Base-by-base conservation (phyloP, 2,113 vertebrate species). In the Canis aureus region DNA sequence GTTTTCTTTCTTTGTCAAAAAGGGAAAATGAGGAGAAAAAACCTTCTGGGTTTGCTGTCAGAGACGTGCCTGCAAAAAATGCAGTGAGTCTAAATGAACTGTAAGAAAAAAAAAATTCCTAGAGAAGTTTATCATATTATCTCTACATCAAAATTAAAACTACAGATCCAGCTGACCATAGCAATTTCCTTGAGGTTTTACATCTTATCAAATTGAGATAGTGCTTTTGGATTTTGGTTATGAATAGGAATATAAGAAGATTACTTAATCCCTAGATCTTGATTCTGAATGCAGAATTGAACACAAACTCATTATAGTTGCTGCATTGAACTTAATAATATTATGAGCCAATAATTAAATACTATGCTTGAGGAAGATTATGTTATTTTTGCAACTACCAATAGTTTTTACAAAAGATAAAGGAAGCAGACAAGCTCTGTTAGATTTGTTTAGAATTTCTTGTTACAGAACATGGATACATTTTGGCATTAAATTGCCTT, bases 341-440 rank as follows among this genome's bases (percentile, higher is more conserved):
- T 91, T 95, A 96, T 82, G 51, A 96, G 22, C 8, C 71, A 94
- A 92, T 89, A 89, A 93, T 92, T 95, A 97, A 97, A 94, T 96
- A 74, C 60, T 94, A 78, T 93, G n/a, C 59, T 81, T 96, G 53
- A 93, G 53, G 82, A 62, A 97, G 87, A 89, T 90, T 92, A 88
- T 93, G 69, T 88, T 94, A 62, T 95, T 86, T 96, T 97, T 97
- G 15, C 84, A 94, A 59, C 84, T 83, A 73, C 51, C 35, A 57
- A 25, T 87, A 89, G 79, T 71, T 96, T 95, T 94, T 55, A 87
- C 6, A 86, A 95, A 91, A 92, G 67, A 96, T 94, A 89, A 98
- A 97, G 15, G 60, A 88, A 85, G 27, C 64, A 89, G 66, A 92
- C 29, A 93, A 82, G 17, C 16, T 91, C 27, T 84, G 79, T 89